Base-by-base conservation (phyloP, 1,140 invertebrate species). In the Sinonovacula constricta region DNA sequence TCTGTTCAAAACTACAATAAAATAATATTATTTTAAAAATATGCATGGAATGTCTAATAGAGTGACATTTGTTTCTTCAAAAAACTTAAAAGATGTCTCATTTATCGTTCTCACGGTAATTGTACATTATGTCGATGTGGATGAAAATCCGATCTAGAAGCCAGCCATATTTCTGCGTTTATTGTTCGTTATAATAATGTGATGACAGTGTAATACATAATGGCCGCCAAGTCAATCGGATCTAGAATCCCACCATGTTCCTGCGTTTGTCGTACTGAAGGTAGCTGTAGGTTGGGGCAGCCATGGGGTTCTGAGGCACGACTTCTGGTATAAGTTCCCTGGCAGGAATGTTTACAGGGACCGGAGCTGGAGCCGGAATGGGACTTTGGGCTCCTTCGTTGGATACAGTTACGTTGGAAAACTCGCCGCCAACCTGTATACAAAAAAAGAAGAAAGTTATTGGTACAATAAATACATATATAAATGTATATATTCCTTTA, bases 211-310 rank as follows among this genome's bases (percentile, higher is more conserved):
- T n/a, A n/a, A n/a, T n/a, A n/a, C n/a, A n/a, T n/a, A n/a, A n/a
- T n/a, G n/a, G n/a, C n/a, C n/a, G n/a, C n/a, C n/a, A n/a, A n/a
- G n/a, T n/a, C n/a, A n/a, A n/a, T n/a, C n/a, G n/a, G 39, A 45
- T 10, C 53, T 34, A 72, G 53, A 72, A 72, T 30, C 70, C 70
- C n/a, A 62, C 70, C 59, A 62, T 60, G 33, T 72, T 72, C 28
- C 59, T 22, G 12, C 59, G 10, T 53, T 63, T 60, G 45, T 72
- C 70, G 22, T 72, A 72, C 53, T 72, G 34, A 22, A 72, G 39
- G 59, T 45, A 72, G n/a, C 63, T 54, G 28, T 62, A 72, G 3
- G 22, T 33, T 1, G 70, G 70, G 3, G 70, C 70, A 18, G 56
- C 57, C 14, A 34, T 49, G 0, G 57, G 36, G 2, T 56, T 36